phyloP scores from a whole-genome alignment of 2,888 invertebrate genomes.

The Dolichomitus sp. region DNA sequence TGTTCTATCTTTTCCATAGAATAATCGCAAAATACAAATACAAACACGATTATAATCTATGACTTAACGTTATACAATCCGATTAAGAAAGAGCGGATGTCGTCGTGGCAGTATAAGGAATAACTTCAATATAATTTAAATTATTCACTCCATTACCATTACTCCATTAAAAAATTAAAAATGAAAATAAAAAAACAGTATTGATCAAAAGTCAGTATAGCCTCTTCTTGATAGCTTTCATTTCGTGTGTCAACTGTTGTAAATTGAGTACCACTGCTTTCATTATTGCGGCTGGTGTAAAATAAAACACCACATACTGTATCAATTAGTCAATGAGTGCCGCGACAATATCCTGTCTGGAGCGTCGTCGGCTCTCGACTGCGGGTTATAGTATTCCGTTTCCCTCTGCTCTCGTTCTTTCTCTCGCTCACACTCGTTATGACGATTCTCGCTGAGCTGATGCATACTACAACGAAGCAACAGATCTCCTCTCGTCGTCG shows the following conservation, averaged over 20 bases:
- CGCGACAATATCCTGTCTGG: slow-evolving; percentile 84
- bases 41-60: not conserved
- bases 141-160: no score
- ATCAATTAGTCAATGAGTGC: slow-evolving; percentile 84
- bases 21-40: not conserved
- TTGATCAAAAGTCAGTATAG: no score
- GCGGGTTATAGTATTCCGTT: slow-evolving; percentile 35
- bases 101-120: not conserved
- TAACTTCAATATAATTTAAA: no score
- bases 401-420: slow-evolving; percentile 36
- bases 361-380: slow-evolving; percentile 62
- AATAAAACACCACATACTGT: slow-evolving; percentile 81
- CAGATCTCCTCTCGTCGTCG: slow-evolving; percentile 46
- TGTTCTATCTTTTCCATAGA: not conserved
- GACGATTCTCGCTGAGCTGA: slow-evolving; percentile 40
- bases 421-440: slow-evolving; percentile 37
- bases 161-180: no score
- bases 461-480: slow-evolving; percentile 34
- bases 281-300: slow-evolving; percentile 72
- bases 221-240: not conserved
- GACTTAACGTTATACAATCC: not conserved
- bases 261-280: slow-evolving; percentile 77
- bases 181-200: no score
- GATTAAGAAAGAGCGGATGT: not conserved
- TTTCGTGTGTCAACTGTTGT: slow-evolving; percentile 48